A percentile compares a stretch with the other conserved stretches of the same genome.
phyloP scores from a whole-genome alignment of 2,888 invertebrate genomes.

The Standfussiana lucernea region DNA sequence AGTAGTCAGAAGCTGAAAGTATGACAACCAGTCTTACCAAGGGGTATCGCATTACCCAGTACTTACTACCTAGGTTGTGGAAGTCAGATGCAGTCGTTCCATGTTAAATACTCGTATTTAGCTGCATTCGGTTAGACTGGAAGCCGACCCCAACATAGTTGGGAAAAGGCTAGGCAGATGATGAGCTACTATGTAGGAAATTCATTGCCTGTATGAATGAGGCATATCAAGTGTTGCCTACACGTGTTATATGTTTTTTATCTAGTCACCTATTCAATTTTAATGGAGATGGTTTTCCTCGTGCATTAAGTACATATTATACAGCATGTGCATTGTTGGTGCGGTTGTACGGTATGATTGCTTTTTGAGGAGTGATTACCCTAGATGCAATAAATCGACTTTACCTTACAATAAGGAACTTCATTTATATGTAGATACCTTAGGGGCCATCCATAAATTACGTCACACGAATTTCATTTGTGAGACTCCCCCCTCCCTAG shows the following conservation, averaged over 20 bases:
- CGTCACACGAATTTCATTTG: too few relatives aligned
- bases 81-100: neutral
- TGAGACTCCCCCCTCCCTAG: too few relatives aligned
- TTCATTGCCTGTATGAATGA: neutral
- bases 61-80: neutral
- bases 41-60: too few relatives aligned
- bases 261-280: neutral
- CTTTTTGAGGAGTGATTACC: neutral
- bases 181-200: neutral
- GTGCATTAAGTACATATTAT: conserved; percentile 7
- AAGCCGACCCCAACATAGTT: neutral
- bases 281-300: neutral
- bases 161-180: neutral
- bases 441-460: too few relatives aligned
- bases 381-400: neutral
- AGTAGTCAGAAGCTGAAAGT: too few relatives aligned
- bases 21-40: too few relatives aligned
- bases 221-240: neutral
- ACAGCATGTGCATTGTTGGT: neutral
- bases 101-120: neutral
- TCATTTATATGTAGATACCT: neutral
- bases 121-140: neutral
- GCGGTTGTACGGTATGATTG: neutral
- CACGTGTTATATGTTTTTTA: neutral
- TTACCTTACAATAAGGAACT: neutral